A percentile compares a stretch with the other conserved stretches of the same genome.
Conservation (phyloP, 2,113 vertebrate species). For the Antigone vipio region DNA sequence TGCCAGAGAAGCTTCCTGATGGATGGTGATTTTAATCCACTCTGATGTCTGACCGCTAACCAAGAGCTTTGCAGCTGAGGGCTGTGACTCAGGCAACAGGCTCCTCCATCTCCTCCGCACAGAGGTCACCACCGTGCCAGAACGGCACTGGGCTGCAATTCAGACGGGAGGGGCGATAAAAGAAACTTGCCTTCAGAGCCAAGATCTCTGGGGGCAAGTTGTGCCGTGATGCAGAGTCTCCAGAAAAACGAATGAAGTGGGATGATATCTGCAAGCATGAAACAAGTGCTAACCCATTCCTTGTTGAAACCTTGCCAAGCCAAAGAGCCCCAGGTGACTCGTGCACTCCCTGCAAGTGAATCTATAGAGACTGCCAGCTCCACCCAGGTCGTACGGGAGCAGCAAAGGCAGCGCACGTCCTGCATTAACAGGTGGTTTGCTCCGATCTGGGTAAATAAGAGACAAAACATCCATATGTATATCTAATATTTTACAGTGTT, state of each 20-base stretch:
- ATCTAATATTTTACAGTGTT: not conserved
- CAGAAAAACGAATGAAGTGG: not conserved
- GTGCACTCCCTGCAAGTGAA: not conserved
- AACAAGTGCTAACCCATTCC: not conserved
- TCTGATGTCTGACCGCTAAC: not conserved
- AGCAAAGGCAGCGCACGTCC: not conserved
- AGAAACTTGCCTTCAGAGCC: not conserved
- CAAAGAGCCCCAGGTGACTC: not conserved
- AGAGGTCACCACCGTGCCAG: not conserved
- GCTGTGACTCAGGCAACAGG: not conserved
- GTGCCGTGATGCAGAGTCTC: accelerated
- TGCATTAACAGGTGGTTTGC: not conserved
- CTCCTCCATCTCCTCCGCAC: not conserved
- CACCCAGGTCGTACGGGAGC: not conserved
- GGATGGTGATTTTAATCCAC: not conserved
- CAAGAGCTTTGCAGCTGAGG: not conserved
- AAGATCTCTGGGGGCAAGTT: not conserved
- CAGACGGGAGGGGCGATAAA: not conserved
- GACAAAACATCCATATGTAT: not conserved
- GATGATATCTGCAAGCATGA: not conserved
- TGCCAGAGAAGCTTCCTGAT: not conserved
- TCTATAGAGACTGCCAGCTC: not conserved
- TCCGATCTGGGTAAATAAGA: not conserved
- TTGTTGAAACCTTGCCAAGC: not conserved
- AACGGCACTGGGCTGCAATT: not conserved